These are phyloP conservation scores for Lottia scabra DNA, from an alignment of 2,888 invertebrate species.

Conservation along the genomic window DNA sequence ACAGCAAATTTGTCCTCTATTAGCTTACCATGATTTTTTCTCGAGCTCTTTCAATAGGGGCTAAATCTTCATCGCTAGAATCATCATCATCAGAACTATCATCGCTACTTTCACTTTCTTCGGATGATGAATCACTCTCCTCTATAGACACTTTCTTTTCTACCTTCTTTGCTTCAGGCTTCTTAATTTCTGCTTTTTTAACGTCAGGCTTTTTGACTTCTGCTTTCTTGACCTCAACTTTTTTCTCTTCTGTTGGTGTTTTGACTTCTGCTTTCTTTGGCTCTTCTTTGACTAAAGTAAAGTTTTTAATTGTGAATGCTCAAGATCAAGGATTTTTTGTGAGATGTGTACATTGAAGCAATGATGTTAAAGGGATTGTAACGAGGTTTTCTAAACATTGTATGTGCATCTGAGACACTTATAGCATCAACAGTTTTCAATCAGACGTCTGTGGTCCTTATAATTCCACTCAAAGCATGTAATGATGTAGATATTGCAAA, in stretches of 20 bases:
- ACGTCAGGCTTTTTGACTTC: conserved; percentile 76
- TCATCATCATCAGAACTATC: conserved; percentile 66
- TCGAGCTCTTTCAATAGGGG: conserved; percentile 67
- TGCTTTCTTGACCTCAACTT: conserved; percentile 80
- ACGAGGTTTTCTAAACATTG: no score
- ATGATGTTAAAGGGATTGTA: no score
- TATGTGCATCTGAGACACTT: no score
- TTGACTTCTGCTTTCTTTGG: conserved; percentile 61
- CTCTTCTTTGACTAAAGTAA: conserved; percentile 19
- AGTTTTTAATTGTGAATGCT: conserved; percentile 16
- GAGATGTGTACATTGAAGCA: no score
- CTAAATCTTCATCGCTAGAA: conserved; percentile 62
- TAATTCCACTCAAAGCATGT: no score
- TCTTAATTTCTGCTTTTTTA: conserved; percentile 22
- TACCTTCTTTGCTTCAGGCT: conserved; percentile 44
- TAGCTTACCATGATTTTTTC: conserved; percentile 57
- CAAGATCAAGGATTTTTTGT: no score
- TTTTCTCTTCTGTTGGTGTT: conserved; percentile 82
- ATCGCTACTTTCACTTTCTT: conserved; percentile 71
- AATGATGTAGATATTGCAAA: no score
- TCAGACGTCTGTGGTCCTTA: no score
- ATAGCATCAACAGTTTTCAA: no score
- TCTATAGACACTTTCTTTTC: conserved; percentile 61
- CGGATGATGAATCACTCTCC: conserved; percentile 48
- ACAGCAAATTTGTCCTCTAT: background rate